Conservation (phyloP, 2,888 invertebrate species). For the Apodemia hepburni region DNA sequence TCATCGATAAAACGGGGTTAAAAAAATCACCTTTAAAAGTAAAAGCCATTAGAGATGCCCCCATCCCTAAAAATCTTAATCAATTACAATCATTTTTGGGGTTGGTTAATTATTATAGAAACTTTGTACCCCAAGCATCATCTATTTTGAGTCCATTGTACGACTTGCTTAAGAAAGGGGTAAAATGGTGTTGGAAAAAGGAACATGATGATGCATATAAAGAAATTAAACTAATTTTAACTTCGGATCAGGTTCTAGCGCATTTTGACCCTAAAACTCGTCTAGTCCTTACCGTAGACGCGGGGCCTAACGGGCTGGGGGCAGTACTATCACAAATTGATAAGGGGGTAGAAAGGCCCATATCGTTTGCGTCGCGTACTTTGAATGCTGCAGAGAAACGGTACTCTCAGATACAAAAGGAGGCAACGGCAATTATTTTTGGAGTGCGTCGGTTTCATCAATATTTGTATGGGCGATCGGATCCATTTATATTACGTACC, state of each 20-base stretch:
- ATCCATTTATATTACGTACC: constrained; percentile 26
- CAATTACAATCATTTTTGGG: constrained; percentile 32
- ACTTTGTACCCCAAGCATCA: constrained; percentile 29
- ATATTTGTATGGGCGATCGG: constrained; percentile 34
- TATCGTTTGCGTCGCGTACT: constrained; percentile 31
- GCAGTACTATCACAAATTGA: constrained; percentile 32
- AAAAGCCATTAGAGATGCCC: constrained; percentile 27
- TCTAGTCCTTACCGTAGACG: constrained; percentile 34
- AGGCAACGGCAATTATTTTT: constrained; percentile 37
- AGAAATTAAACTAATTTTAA: constrained; percentile 23
- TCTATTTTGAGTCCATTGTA: constrained; percentile 27
- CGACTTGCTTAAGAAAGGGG: constrained; percentile 26
- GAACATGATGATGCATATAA: constrained; percentile 17
- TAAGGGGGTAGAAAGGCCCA: constrained; percentile 22
- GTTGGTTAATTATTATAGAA: constrained; percentile 30
- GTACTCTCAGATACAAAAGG: constrained; percentile 37
- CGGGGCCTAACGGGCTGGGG: constrained; percentile 31
- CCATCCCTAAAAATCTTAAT: constrained; percentile 27
- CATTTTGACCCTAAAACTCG: constrained; percentile 28
- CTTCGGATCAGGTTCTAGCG: constrained; percentile 27
- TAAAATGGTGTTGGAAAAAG: constrained; percentile 25
- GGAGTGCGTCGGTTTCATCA: constrained; percentile 34
- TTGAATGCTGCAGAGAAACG: constrained; percentile 30
- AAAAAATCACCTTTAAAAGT: constrained; percentile 30
- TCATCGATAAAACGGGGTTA: constrained; percentile 28